Percentiles rank a stretch among this genome's conserved stretches.
These are phyloP conservation scores for Globia sparganii DNA, from an alignment of 2,888 invertebrate species.

Conservation along the genomic window DNA sequence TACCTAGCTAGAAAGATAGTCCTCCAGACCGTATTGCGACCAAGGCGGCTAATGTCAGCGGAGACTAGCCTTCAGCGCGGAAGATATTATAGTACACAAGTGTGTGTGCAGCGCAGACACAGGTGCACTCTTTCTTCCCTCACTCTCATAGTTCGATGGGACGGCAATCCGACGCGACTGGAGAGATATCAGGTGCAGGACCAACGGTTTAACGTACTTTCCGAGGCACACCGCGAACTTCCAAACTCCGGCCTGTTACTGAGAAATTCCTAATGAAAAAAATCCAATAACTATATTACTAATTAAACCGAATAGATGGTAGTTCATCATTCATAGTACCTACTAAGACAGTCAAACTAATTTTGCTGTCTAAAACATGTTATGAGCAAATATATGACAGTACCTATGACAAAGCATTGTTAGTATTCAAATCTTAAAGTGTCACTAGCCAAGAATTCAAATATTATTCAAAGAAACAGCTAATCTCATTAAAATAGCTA, in stretches of 20 bases:
- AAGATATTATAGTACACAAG: not conserved
- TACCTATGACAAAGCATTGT: not conserved
- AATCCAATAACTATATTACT: too few species aligned
- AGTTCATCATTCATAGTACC: too few species aligned
- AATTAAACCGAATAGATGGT: too few species aligned
- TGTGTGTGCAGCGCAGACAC: not conserved
- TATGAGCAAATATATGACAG: not conserved
- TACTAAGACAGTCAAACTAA: too few species aligned
- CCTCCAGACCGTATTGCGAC: not conserved
- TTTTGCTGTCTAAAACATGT: not conserved
- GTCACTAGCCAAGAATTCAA: conserved; percentile 8
- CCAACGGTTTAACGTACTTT: not conserved
- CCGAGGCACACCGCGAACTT: not conserved
- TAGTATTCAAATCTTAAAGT: not conserved
- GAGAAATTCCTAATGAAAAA: not conserved
- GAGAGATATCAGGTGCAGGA: not conserved
- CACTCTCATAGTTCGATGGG: not conserved
- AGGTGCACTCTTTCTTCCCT: not conserved
- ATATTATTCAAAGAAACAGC: conserved; percentile 42
- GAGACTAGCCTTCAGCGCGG: not conserved
- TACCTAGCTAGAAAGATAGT: not conserved
- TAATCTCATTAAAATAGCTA: conserved; percentile 60
- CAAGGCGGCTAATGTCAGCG: not conserved
- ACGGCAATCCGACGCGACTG: not conserved
- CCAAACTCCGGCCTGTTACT: not conserved